These are phyloP conservation scores for Chironomus tepperi DNA, from an alignment of 1,140 invertebrate species.

Conservation along the genomic window DNA sequence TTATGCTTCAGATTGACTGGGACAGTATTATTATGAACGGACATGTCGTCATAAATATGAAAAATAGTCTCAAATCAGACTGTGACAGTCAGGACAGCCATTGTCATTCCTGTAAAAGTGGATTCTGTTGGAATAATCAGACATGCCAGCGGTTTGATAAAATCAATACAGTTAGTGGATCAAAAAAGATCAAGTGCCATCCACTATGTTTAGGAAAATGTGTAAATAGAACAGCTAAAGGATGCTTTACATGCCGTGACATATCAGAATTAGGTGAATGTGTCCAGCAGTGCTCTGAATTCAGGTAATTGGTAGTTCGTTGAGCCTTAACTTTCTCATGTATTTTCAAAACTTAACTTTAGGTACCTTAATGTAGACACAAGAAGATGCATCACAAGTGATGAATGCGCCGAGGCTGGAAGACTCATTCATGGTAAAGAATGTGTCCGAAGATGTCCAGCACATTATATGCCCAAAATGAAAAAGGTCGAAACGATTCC, in stretches of 20 bases:
- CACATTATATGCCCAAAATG: neutral
- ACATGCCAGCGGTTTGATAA: slow-evolving; percentile 45
- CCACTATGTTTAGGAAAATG: slow-evolving; percentile 29
- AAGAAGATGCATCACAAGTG: neutral
- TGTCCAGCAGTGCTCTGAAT: slow-evolving; percentile 48
- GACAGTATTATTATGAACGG: neutral
- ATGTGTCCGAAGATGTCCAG: neutral
- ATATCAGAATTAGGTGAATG: slow-evolving; percentile 46
- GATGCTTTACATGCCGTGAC: slow-evolving; percentile 29
- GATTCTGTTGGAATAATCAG: slow-evolving; percentile 53
- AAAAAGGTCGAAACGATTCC: slow-evolving; percentile 25
- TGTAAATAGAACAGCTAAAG: neutral
- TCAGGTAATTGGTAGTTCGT: slow-evolving; percentile 41
- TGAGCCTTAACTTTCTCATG: too few relatives aligned
- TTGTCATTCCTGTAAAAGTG: neutral
- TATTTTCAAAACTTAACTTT: neutral
- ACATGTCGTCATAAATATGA: neutral
- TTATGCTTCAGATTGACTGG: slow-evolving; percentile 20
- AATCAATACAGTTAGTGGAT: neutral
- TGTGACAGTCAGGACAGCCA: neutral
- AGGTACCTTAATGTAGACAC: neutral
- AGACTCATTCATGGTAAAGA: neutral
- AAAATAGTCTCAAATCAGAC: neutral
- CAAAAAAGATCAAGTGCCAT: slow-evolving; percentile 25
- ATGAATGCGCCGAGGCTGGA: neutral